Base-by-base conservation (phyloP, 2,797 vertebrate species). In the Psittacula echo region DNA sequence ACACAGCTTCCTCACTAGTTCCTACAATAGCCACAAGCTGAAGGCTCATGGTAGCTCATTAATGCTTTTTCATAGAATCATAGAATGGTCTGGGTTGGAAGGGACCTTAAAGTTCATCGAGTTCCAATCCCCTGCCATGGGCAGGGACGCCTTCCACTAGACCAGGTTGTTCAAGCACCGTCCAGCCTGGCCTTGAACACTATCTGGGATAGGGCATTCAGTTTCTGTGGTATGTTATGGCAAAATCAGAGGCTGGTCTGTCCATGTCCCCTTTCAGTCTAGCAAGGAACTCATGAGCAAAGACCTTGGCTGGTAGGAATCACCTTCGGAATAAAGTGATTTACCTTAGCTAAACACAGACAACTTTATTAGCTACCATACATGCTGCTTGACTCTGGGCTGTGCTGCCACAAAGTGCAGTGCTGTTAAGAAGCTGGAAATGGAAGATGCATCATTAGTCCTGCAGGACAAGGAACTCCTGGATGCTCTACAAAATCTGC, bases 321-420 rank as follows among this genome's bases (percentile, higher is more conserved):
- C 54, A 44, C 81, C 30, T 51, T 41, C 0, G 0, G 44, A 68
- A 54, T 21, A n/a, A 58, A 66, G 39, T 5, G 2, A 3, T 37
- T 48, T 81, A 83, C 45, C 60, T 51, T 14, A 37, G 15, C 61
- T 48, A 9, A 75, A 45, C 19, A 75, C 64, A 24, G 30, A 30
- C 60, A 73, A 45, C 23, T 61, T n/a, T 37, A 11, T 34, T 11
- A 6, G 30, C 5, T 77, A 1, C 34, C 30, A 7, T 1, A 70
- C 13, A n/a, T 30, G 48, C 37, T 41, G 45, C 41, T 73, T 32
- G 72, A 60, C 50, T 60, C 61, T 44, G 44, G 44, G 30, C 80
- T 65, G 75, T n/a, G 39, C 41, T 61, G 34, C 65, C 51, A 48
- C 56, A 11, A 61, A 37, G n/a, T 48, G 6, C 39, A 3, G 58